These are phyloP conservation scores for Mixornis gularis DNA, from an alignment of 2,113 vertebrate genomes.

Conservation along the genomic window DNA sequence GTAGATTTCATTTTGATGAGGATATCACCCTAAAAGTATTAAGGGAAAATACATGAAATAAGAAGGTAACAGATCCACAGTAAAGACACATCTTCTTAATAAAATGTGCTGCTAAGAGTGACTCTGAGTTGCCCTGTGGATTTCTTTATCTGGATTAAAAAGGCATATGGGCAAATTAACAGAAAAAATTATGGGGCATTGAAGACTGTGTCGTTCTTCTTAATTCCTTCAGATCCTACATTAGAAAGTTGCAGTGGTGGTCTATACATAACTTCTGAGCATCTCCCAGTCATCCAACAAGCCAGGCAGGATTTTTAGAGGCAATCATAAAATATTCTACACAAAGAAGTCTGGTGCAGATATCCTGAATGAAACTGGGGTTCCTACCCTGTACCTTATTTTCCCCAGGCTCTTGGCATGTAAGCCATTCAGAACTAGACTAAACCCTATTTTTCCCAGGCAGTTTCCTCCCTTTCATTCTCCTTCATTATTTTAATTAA, in stretches of 20 bases:
- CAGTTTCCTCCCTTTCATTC: background rate
- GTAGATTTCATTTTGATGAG: background rate
- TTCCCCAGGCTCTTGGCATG: background rate
- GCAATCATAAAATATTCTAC: background rate
- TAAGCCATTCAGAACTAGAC: background rate
- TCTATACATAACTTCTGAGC: background rate
- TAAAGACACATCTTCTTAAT: background rate
- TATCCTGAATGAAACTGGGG: background rate
- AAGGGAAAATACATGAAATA: background rate
- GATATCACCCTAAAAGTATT: background rate
- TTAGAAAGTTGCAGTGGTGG: background rate
- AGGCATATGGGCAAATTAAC: background rate
- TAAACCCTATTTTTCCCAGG: background rate
- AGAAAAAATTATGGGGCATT: background rate
- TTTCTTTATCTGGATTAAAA: background rate
- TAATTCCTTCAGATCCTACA: background rate
- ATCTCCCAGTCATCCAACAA: background rate
- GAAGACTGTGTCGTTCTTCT: background rate
- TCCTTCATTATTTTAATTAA: background rate
- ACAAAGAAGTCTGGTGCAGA: accelerated
- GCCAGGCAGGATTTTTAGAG: background rate
- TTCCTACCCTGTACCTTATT: background rate
- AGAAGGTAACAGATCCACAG: background rate
- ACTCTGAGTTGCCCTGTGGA: background rate
- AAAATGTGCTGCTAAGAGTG: background rate